phyloP scores from a whole-genome alignment of 2,113 vertebrate genomes.

The Gadus chalcogrammus region DNA sequence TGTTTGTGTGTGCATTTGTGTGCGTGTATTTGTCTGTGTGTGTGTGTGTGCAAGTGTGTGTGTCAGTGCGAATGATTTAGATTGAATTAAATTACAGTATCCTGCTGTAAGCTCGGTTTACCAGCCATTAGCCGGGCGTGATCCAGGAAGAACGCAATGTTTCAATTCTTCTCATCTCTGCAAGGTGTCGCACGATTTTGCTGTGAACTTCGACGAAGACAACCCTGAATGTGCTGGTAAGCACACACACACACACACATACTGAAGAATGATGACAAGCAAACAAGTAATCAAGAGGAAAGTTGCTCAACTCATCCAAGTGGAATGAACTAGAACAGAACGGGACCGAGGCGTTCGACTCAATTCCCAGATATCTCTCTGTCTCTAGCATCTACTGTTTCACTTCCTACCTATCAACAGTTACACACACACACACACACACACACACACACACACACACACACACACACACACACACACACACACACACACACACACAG shows the following conservation, averaged over 20 bases:
- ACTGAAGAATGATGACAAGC: not conserved
- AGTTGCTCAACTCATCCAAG: not conserved
- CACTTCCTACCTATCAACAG: too few species aligned
- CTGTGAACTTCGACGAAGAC: constrained; percentile 98
- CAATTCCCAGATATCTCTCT: too few species aligned
- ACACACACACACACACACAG: constrained; percentile 2
- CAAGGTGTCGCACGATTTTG: constrained; percentile 98
- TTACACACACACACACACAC: not conserved
- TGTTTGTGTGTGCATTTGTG: constrained; percentile 7
- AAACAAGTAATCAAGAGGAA: not conserved
- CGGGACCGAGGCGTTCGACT: too few species aligned
- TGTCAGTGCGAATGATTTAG: not conserved
- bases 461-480: not conserved
- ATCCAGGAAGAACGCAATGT: not conserved
- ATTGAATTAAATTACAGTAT: not conserved
- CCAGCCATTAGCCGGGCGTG: too few species aligned
- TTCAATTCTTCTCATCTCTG: constrained; percentile 31
- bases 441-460: not conserved
- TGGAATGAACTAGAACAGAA: too few species aligned
- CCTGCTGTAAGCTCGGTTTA: too few species aligned
- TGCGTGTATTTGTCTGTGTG: too few species aligned
- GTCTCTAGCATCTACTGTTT: too few species aligned
- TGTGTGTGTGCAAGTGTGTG: constrained; percentile 6
- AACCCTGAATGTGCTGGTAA: constrained; percentile 93
- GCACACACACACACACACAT: constrained; percentile 12